Evolutionary conservation across 2,888 invertebrate genomes (phyloP).

Genomic region (Deilephila porcellus): DNA sequence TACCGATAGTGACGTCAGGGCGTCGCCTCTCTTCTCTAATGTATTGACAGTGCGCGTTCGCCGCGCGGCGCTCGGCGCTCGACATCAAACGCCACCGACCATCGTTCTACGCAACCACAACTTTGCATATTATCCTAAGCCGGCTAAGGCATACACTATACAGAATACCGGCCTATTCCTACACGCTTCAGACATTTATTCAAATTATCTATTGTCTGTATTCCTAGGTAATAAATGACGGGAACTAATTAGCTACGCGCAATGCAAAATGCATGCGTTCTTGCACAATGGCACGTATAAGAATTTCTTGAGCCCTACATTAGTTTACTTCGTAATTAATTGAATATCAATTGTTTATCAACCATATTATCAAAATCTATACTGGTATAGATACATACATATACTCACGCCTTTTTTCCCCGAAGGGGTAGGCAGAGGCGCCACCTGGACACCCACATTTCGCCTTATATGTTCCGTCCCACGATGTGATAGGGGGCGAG

Average conservation of each 20-base stretch:
- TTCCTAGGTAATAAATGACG: slow-evolving; percentile 13
- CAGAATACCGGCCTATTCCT: slow-evolving; percentile 44
- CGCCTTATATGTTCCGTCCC: too few species aligned
- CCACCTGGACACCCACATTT: too few species aligned
- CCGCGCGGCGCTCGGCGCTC: slow-evolving; percentile 54
- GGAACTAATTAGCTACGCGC: slow-evolving; percentile 24
- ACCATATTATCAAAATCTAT: too few species aligned
- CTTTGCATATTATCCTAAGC: slow-evolving; percentile 67
- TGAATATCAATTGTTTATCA: too few species aligned
- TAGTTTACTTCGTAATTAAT: too few species aligned
- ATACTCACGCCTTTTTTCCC: too few species aligned
- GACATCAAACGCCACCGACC: slow-evolving; percentile 54
- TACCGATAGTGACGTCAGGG: slow-evolving; percentile 66
- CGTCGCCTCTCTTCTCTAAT: slow-evolving; percentile 65
- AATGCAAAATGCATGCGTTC: slow-evolving; percentile 4
- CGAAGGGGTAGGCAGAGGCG: too few species aligned
- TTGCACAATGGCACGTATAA: not conserved
- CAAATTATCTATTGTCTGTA: slow-evolving; percentile 30
- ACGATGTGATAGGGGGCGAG: too few species aligned
- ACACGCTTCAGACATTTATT: slow-evolving; percentile 38
- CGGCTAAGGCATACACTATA: slow-evolving; percentile 8
- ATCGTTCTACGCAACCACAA: slow-evolving; percentile 40
- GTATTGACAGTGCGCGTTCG: slow-evolving; percentile 71
- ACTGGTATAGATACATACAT: too few species aligned
- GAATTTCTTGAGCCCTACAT: slow-evolving; percentile 3